phyloP scores from a whole-genome alignment of 2,113 vertebrate genomes.

The Rallus limicola region DNA sequence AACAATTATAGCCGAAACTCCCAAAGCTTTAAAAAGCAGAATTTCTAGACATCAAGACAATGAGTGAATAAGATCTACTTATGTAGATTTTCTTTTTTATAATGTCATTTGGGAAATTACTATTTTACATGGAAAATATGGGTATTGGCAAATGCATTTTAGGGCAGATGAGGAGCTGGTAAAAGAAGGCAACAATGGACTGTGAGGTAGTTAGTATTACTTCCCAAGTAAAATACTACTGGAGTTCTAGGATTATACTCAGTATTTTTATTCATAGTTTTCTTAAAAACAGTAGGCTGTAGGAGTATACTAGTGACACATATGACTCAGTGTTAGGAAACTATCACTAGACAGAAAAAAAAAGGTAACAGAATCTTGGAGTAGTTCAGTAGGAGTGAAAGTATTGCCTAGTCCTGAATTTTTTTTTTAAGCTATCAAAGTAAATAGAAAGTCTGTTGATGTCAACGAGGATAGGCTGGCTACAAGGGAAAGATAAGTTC shows the following conservation, averaged over 20 bases:
- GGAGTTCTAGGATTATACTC: neutral
- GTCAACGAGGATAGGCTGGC: neutral
- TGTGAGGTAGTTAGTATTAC: neutral
- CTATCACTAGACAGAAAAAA: neutral
- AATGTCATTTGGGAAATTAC: neutral
- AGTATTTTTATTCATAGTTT: neutral
- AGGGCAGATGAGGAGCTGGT: neutral
- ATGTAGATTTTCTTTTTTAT: neutral
- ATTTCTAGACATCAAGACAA: neutral
- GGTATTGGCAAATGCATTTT: neutral
- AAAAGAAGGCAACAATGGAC: neutral
- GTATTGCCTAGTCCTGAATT: neutral
- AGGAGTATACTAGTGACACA: neutral
- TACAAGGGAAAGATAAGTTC: neutral
- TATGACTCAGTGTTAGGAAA: neutral
- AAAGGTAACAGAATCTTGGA: neutral
- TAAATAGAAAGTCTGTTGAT: neutral
- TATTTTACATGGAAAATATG: neutral
- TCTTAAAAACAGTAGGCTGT: neutral
- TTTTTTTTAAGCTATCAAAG: neutral
- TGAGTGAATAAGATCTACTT: neutral
- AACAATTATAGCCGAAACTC: too few relatives aligned
- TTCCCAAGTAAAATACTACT: neutral
- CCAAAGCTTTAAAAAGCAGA: neutral
- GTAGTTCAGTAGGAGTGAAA: neutral